Evolutionary conservation across 2,888 invertebrate species (phyloP), one percentile per base, ranked within the genome.

Genomic region (Bombyx huttoni): DNA sequence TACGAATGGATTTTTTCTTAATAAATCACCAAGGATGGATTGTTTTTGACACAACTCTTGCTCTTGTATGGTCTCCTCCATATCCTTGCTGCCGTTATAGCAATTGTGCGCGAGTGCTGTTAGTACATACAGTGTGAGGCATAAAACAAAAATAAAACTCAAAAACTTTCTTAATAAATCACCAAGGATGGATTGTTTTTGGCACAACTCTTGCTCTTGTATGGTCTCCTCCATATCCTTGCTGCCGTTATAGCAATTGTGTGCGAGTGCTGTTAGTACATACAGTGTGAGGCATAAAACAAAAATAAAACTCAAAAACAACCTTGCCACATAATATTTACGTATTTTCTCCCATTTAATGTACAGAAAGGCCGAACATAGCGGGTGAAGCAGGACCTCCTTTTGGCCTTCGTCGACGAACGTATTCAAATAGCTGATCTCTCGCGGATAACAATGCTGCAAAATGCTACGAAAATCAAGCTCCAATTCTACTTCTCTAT

Each of bases 331-430:
- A 68, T 96, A 96, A 70, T 95, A 96, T 80, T 95, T 95, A 34
- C 96, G 90, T 59, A 96, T 96, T 76, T 96, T 95, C 65, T 95
- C 94, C 96, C 96, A 96, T 73, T 96, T 96, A 51, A 96, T 91
- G 70, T 96, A 93, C 0, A 96, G 86, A 70, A 96, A 96, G 0
- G 96, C 95, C 8, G 96, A 95, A 73, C 96, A 96, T 6, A 96
- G 81, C 0, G 96, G 96, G 83, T 96, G 96, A 51, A 95, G 90
- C 3, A 96, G 78, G 46, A 96, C 94, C 73, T 95, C 94, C 68
- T 96, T 96, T 70, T 96, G 96, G 0, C 96, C 96, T 76, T 96
- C 96, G 62, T 95, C 95, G 0, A 96, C 94, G 60, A 96, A 94
- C 0, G 95, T 95, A 62, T 96, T 95, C 56, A 96, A 83, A 69